Evolutionary conservation across 2,888 invertebrate genomes (phyloP), one percentile per base, ranked within the genome.

Genomic region (Patella depressa): DNA sequence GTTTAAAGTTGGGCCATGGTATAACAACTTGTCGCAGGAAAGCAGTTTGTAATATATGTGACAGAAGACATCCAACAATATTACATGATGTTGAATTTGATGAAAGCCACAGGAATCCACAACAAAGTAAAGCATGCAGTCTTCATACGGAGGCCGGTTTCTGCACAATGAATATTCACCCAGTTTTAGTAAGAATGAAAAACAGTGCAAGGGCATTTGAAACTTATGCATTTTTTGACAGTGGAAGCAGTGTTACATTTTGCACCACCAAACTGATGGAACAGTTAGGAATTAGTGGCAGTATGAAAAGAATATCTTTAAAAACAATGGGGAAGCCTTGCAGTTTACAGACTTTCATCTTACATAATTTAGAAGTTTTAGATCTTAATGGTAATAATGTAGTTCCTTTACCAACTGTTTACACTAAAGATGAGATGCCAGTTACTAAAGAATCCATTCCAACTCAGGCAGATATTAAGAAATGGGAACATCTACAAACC

Each of bases 161-260:
- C 17, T 78, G 78, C 34, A 72, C 72, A 17, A 78, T 78, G 78
- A 75, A 71, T 29, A 78, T 78, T 11, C 15, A 75, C 19, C 78
- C 75, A 19, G 75, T 76, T 15, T 24, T 45, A 19, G 70, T 78
- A n/a, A 78, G 69, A 53, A 14, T 45, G n/a, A 57, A 19, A 72
- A 59, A 72, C 54, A 71, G 73, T 53, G 34, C 34, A n/a, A 4
- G 59, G 17, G 17, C 34, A 0, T n/a, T 72, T n/a, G 53, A 69
- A 53, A 76, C 75, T 11, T 78, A 73, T 45, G 74, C 71, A 17
- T 79, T 79, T 53, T 19, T 73, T 12, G 76, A 79, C 54, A 70
- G 73, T n/a, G 76, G 79, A 2, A 77, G 76, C 69, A 77, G 29
- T 19, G 74, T 76, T 5, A 70, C 70, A 5, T 79, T 79, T 59